Conservation (phyloP, 2,113 vertebrate species). For the Siniperca knerii region DNA sequence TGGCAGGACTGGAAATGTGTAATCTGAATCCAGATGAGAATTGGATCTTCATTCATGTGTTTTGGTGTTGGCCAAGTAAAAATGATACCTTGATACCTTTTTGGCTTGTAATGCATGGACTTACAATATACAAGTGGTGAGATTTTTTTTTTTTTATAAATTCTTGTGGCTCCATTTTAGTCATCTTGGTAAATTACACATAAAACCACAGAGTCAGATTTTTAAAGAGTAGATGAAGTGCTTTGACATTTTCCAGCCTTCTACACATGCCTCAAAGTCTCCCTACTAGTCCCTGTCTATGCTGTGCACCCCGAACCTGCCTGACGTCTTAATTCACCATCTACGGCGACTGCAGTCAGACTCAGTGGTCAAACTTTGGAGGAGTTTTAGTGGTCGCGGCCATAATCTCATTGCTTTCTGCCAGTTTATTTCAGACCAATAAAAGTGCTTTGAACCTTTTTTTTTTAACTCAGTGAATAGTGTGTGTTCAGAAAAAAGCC, state of each 20-base stretch:
- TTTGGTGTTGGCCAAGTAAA: constrained; percentile 17
- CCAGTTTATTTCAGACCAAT: not conserved
- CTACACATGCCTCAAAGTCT: constrained; percentile 19
- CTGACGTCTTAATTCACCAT: not conserved
- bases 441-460: not conserved
- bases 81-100: constrained; percentile 16
- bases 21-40: constrained; percentile 7
- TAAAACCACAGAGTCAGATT: constrained; percentile 29
- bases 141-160: not conserved
- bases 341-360: not conserved
- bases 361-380: not conserved
- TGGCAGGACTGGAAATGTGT: constrained; percentile 25
- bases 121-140: constrained; percentile 16
- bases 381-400: not conserved
- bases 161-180: constrained; percentile 21
- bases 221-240: constrained; percentile 9
- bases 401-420: not conserved
- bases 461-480: not conserved
- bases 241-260: constrained; percentile 12
- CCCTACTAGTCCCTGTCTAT: not conserved
- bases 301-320: not conserved
- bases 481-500: not conserved
- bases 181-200: constrained; percentile 25
- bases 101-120: constrained; percentile 42
- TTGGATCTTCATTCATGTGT: not conserved